phyloP scores from a whole-genome alignment of 2,888 invertebrate species.

The Cephus nigrinus region DNA sequence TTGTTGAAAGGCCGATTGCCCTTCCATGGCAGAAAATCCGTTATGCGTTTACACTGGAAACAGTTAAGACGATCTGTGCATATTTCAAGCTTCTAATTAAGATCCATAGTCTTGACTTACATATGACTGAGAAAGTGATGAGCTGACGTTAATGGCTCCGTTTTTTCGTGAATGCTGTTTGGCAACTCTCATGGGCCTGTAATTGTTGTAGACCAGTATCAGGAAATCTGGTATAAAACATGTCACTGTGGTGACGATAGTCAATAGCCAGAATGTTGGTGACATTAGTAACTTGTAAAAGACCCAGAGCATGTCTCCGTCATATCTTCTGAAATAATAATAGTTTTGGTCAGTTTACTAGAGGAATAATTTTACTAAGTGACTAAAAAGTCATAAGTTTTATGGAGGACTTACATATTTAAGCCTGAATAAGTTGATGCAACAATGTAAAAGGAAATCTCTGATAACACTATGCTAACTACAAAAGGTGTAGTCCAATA shows the following conservation, averaged over 20 bases:
- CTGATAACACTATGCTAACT: conserved; percentile 69
- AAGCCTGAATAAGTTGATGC: conserved; percentile 71
- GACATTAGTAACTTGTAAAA: conserved; percentile 73
- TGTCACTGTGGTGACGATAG: conserved; percentile 67
- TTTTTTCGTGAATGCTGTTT: background rate
- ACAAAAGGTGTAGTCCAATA: conserved; percentile 74
- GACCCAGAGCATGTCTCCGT: conserved; percentile 71
- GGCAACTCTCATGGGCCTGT: conserved; percentile 36
- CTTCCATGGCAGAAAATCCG: conserved; percentile 38
- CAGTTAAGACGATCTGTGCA: background rate
- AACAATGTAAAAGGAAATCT: conserved; percentile 70
- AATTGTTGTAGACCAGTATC: conserved; percentile 38
- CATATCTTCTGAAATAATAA: conserved; percentile 60
- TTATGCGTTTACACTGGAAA: conserved; percentile 31
- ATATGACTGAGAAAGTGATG: background rate
- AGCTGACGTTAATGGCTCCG: background rate
- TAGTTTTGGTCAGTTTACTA: conserved; percentile 4
- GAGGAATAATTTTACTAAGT: background rate
- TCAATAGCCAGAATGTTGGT: conserved; percentile 72
- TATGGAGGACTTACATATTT: conserved; percentile 69
- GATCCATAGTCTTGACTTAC: background rate
- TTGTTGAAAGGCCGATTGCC: conserved; percentile 32
- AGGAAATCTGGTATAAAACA: conserved; percentile 72
- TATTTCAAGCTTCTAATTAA: background rate
- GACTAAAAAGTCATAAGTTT: background rate